A percentile compares a stretch with the other conserved stretches of the same genome.
Conservation (phyloP, 2,797 vertebrate species). For the Emydoidea blandingii region DNA sequence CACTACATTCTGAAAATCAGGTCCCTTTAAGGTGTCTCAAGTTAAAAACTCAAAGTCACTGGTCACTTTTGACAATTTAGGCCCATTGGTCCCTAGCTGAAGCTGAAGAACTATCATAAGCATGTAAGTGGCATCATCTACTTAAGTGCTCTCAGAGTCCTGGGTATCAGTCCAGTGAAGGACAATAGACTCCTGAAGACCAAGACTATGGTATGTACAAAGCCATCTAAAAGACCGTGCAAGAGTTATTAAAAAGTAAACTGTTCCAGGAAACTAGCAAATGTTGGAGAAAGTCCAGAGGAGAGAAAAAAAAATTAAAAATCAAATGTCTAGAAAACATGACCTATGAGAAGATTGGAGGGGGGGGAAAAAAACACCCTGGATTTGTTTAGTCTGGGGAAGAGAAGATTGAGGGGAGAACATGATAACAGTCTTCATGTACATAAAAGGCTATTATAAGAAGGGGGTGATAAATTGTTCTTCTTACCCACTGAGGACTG, state of each 20-base stretch:
- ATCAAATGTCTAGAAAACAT: neutral
- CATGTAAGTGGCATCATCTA: neutral
- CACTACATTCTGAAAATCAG: neutral
- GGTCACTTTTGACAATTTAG: neutral
- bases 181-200: slow-evolving; percentile 36
- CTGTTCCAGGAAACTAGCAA: slow-evolving; percentile 31
- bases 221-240: neutral
- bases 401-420: neutral
- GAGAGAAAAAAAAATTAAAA: neutral
- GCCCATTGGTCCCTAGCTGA: neutral
- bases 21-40: neutral
- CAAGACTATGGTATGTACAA: neutral
- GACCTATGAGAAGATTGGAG: neutral
- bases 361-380: neutral
- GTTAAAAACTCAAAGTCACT: neutral
- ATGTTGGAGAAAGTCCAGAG: neutral
- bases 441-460: neutral
- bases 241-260: slow-evolving; percentile 51
- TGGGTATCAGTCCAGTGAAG: slow-evolving; percentile 19
- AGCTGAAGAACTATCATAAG: neutral
- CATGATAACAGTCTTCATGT: neutral
- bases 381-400: neutral
- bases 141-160: slow-evolving; percentile 34
- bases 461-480: neutral
- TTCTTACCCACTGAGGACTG: neutral